Evolutionary conservation across 2,797 vertebrate species (phyloP), one percentile per base, ranked within the genome.

Genomic region (Squalus acanthias): DNA sequence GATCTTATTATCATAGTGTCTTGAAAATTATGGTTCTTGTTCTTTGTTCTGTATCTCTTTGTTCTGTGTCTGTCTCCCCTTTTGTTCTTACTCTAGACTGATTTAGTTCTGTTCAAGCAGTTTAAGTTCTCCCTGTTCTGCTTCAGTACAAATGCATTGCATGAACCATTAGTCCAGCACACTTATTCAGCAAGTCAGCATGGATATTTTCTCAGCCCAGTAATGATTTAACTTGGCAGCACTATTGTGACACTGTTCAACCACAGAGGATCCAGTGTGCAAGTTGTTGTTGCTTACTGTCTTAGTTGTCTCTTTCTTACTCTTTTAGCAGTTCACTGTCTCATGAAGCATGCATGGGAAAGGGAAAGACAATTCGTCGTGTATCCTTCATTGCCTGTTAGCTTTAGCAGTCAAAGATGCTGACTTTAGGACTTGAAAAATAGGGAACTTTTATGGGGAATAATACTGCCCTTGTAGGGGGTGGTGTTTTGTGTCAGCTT

Each of bases 91-190:
- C 46, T 20, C 50, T 53, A 95, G 94, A 76, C 94, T 95, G 94
- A 95, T 72, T 93, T 93, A 93, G 94, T 95, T 95, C 94, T 95
- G 94, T 95, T 95, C 94, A 95, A 95, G 94, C 70, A 76, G 94
- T 95, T 72, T 95, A 95, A 95, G 94, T 57, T 95, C 94, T 76
- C 94, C 94, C 70, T 95, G 94, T 95, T 95, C 94, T 72, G 94
- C 94, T 95, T 95, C 69, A 53, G 94, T 95, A 95, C 94, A 95
- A 95, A 95, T 76, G 70, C 69, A 60, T 17, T 76, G 94, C 69
- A 60, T 95, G 94, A 95, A 95, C 94, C 94, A 95, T 60, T 72
- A 76, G 70, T 72, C 26, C 70, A 74, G 93, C 93, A 95, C 69
- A 95, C 70, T 17, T 53, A 76, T 57, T 76, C 53, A 95, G 70